These are phyloP conservation scores for Panurus biarmicus DNA, from an alignment of 2,113 vertebrate species.

Conservation along the genomic window DNA sequence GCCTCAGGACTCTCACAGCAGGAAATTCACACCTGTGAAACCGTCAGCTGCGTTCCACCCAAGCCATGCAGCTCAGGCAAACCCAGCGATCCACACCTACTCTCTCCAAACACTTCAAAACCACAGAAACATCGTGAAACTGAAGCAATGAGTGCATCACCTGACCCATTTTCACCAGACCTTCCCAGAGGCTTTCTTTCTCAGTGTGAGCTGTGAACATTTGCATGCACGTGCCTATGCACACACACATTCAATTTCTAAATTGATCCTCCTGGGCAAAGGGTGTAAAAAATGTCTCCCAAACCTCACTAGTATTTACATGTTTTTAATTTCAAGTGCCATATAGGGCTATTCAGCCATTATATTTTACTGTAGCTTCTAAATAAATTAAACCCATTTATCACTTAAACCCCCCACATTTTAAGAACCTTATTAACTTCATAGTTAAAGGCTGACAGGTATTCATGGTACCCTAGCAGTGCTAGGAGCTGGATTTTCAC, in stretches of 20 bases:
- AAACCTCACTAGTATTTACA: conserved; percentile 22
- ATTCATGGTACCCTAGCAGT: background rate
- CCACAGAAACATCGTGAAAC: background rate
- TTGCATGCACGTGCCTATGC: accelerated
- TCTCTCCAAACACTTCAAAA: background rate
- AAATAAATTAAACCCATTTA: conserved; percentile 60
- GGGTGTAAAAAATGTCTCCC: conserved; percentile 11
- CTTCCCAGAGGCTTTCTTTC: background rate
- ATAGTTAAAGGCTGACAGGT: background rate
- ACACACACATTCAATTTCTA: background rate
- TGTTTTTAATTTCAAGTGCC: conserved; percentile 52
- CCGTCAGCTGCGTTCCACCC: background rate
- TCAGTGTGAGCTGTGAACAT: background rate
- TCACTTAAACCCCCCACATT: background rate
- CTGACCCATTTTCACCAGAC: conserved; percentile 4
- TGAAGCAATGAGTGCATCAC: background rate
- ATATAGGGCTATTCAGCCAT: conserved; percentile 10
- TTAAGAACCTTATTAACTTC: conserved; percentile 45
- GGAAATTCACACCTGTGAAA: background rate
- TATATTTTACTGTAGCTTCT: conserved; percentile 25
- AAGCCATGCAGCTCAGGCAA: background rate
- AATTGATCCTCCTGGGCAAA: conserved; percentile 27
- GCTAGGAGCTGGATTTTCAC: background rate
- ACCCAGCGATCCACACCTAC: background rate
- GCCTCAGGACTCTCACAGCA: background rate